Conservation (phyloP, 2,888 invertebrate species). For the Microplitis manilae region DNA sequence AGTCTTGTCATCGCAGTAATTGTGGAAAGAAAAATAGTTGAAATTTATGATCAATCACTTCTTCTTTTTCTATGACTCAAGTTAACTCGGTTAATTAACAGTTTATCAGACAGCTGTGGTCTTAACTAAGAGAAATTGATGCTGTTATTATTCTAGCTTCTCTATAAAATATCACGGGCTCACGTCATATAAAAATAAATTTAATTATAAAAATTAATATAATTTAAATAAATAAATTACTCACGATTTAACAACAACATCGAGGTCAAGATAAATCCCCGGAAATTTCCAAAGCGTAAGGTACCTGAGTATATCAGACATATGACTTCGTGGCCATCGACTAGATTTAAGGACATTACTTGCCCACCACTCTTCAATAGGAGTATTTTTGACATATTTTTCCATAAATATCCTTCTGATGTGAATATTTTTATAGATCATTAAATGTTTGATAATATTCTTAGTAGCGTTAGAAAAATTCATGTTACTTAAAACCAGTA, state of each 20-base stretch:
- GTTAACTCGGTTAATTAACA: too few relatives aligned
- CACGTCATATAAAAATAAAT: background rate
- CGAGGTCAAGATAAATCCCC: constrained; percentile 84
- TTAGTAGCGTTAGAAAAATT: constrained; percentile 60
- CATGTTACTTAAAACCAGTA: constrained; percentile 74
- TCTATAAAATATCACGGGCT: too few relatives aligned
- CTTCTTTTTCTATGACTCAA: too few relatives aligned
- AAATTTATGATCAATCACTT: too few relatives aligned
- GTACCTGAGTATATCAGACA: constrained; percentile 79
- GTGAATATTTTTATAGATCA: constrained; percentile 73
- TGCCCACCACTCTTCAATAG: constrained; percentile 74
- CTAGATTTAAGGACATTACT: constrained; percentile 73
- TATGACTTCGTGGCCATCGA: constrained; percentile 76
- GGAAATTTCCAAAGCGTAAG: constrained; percentile 83
- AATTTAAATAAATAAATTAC: constrained; percentile 41
- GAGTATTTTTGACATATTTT: constrained; percentile 74
- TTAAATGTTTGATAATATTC: constrained; percentile 66
- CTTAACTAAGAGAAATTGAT: too few relatives aligned
- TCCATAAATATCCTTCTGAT: constrained; percentile 73
- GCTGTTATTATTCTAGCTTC: too few relatives aligned
- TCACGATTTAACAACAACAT: constrained; percentile 78
- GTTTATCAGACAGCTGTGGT: too few relatives aligned
- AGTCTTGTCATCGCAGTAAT: too few relatives aligned
- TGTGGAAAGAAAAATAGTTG: too few relatives aligned
- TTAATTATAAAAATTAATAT: background rate